These are phyloP conservation scores for Cheilosia variabilis DNA, from an alignment of 2,888 invertebrate genomes.

Conservation along the genomic window DNA sequence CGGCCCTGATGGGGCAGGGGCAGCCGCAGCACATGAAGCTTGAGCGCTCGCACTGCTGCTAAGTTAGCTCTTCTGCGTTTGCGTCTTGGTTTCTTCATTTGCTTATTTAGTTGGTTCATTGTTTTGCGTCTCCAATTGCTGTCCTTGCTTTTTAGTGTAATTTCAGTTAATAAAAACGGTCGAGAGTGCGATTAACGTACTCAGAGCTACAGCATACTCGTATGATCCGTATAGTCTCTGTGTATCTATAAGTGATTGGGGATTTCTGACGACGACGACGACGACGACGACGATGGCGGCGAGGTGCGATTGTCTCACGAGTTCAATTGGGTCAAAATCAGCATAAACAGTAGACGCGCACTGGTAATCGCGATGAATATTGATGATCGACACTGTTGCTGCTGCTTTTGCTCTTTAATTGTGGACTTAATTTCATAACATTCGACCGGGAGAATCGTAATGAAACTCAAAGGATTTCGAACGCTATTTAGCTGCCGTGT, in stretches of 20 bases:
- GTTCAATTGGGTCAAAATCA: constrained; percentile 76
- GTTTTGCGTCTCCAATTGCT: constrained; percentile 18
- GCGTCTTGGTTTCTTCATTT: constrained; percentile 9
- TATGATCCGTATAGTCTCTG: constrained; percentile 51
- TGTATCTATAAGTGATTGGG: constrained; percentile 61
- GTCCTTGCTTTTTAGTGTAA: constrained; percentile 65
- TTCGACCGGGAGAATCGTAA: constrained; percentile 70
- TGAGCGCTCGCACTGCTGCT: constrained; percentile 28
- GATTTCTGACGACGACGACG: constrained; percentile 9
- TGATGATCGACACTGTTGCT: constrained; percentile 58
- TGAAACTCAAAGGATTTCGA: constrained; percentile 68
- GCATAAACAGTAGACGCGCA: constrained; percentile 71
- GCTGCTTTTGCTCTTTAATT: constrained; percentile 70
- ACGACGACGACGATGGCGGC: constrained; percentile 6
- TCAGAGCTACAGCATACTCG: constrained; percentile 13
- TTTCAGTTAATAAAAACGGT: constrained; percentile 65
- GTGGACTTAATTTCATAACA: constrained; percentile 75
- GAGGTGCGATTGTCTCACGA: constrained; percentile 74
- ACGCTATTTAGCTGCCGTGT: constrained; percentile 30
- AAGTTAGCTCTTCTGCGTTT: constrained; percentile 13
- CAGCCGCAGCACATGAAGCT: constrained; percentile 34
- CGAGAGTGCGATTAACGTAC: constrained; percentile 52
- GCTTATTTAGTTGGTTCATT: constrained; percentile 5
- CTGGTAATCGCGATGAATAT: constrained; percentile 74
- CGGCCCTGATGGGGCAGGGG: constrained; percentile 62